These are phyloP conservation scores for Sarcophaga caerulescens DNA, from an alignment of 2,888 invertebrate species.

Conservation along the genomic window DNA sequence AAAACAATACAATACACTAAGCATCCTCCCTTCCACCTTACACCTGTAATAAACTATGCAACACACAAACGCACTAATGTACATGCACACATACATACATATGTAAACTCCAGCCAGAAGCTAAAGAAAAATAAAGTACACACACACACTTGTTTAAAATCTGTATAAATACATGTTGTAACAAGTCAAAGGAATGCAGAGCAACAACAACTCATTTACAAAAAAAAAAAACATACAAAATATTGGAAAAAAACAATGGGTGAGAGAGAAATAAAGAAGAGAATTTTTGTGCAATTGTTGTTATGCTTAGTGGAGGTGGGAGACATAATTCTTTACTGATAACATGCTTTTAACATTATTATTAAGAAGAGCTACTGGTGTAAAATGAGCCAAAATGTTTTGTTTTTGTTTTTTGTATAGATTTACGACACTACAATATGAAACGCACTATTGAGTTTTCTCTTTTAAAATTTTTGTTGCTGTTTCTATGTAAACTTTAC, in stretches of 20 bases:
- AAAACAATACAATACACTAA: no score
- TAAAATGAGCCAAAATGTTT: background rate
- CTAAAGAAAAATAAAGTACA: no score
- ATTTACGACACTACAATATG: conserved; percentile 25
- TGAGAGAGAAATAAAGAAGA: background rate
- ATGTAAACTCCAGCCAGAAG: background rate
- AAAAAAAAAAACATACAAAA: background rate
- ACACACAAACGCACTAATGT: background rate
- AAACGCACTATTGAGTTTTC: conserved; percentile 40
- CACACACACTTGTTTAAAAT: no score
- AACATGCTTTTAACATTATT: conserved; percentile 2
- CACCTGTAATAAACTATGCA: no score
- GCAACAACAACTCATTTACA: background rate
- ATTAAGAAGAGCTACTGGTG: background rate
- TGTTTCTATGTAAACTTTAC: background rate
- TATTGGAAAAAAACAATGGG: background rate
- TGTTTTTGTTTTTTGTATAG: background rate
- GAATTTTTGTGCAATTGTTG: no score
- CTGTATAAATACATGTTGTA: no score
- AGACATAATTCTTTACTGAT: conserved; percentile 6
- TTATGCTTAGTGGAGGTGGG: background rate
- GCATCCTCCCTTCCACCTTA: no score
- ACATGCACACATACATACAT: background rate
- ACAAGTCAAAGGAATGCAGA: background rate
- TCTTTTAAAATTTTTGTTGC: background rate